These are phyloP conservation scores for Parazoanthus atlanticus DNA, from an alignment of 92 coral and sea anemone species.

Conservation along the genomic window DNA sequence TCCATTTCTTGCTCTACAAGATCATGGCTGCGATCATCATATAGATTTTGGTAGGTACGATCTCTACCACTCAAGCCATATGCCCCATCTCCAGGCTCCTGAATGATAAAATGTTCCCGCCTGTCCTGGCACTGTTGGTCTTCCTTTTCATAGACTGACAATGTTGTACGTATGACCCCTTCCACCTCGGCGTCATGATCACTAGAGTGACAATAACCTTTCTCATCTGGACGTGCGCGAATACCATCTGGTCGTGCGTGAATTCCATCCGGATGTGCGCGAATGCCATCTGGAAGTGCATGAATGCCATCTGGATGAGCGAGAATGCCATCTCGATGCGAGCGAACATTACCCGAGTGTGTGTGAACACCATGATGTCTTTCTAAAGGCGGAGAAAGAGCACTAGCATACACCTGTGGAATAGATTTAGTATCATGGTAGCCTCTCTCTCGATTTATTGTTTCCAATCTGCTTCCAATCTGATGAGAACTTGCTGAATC, in stretches of 20 bases:
- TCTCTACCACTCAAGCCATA: background rate
- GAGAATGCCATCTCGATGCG: background rate
- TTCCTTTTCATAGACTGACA: background rate
- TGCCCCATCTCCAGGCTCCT: background rate
- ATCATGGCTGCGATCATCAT: background rate
- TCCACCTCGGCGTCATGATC: background rate
- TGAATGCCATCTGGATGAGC: background rate
- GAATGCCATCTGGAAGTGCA: background rate
- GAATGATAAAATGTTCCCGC: background rate
- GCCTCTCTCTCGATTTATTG: background rate
- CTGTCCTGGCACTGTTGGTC: background rate
- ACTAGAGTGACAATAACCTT: background rate
- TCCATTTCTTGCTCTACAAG: background rate
- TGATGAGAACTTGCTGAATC: background rate
- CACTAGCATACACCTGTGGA: background rate
- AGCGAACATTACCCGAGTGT: background rate
- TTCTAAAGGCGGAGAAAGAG: background rate
- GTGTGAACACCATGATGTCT: background rate
- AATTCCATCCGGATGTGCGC: background rate
- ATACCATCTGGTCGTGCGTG: background rate
- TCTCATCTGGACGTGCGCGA: background rate
- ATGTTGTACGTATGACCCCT: background rate
- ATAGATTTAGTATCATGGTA: background rate
- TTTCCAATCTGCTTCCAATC: background rate
- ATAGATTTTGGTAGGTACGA: background rate